These are phyloP conservation scores for Bugulina stolonifera DNA, from an alignment of 2,888 invertebrate species.

Conservation along the genomic window DNA sequence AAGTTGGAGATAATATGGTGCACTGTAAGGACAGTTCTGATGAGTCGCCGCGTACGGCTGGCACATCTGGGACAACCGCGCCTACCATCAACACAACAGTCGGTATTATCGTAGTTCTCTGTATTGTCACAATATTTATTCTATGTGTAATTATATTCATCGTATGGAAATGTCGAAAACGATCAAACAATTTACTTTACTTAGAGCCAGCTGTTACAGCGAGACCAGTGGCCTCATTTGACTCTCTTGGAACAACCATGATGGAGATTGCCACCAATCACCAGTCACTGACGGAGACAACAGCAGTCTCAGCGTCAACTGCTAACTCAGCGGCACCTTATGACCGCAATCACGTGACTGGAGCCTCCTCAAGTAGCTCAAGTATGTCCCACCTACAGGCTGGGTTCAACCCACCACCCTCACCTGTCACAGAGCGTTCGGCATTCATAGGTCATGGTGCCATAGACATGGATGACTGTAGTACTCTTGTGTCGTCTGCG, in stretches of 20 bases:
- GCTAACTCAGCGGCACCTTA: slow-evolving; percentile 35
- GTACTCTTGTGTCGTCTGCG: slow-evolving; percentile 27
- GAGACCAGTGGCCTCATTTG: not conserved
- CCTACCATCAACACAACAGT: slow-evolving; percentile 43
- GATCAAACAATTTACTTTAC: not conserved
- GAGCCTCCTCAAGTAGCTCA: slow-evolving; percentile 66
- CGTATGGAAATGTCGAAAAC: slow-evolving; percentile 36
- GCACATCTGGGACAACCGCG: slow-evolving; percentile 29
- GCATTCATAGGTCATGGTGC: slow-evolving; percentile 35
- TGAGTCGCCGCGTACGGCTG: slow-evolving; percentile 33
- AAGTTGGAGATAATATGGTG: slow-evolving; percentile 38
- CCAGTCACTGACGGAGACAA: slow-evolving; percentile 21
- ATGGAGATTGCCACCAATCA: not conserved
- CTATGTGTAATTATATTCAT: slow-evolving; percentile 53
- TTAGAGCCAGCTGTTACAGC: not conserved
- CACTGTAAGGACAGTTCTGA: slow-evolving; percentile 44
- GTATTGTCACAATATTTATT: slow-evolving; percentile 57
- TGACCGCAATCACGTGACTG: slow-evolving; percentile 66
- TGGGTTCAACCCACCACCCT: slow-evolving; percentile 65
- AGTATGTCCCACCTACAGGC: slow-evolving; percentile 53
- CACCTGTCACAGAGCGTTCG: slow-evolving; percentile 64
- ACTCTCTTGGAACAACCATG: not conserved
- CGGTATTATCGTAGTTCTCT: slow-evolving; percentile 53
- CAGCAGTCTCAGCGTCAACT: slow-evolving; percentile 21
- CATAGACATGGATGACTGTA: slow-evolving; percentile 27